Evolutionary conservation across 2,113 vertebrate genomes (phyloP).

Genomic region (Vidua chalybeata): DNA sequence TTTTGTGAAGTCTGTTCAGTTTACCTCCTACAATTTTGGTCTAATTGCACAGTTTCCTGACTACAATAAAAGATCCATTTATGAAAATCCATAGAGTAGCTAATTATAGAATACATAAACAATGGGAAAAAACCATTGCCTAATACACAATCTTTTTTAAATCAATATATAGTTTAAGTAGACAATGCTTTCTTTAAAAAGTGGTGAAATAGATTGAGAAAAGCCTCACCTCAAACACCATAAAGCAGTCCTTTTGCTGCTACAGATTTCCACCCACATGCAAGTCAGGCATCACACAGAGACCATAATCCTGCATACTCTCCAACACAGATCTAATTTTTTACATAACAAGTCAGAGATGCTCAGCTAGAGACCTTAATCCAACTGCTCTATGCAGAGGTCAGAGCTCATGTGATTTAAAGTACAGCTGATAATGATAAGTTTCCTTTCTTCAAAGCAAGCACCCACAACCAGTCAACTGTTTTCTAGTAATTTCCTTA

Average conservation of each 20-base stretch:
- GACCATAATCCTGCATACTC: background rate
- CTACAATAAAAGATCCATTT: background rate
- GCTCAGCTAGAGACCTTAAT: slow-evolving; percentile 35
- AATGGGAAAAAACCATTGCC: background rate
- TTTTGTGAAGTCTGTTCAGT: background rate
- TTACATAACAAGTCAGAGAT: background rate
- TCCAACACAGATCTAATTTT: background rate
- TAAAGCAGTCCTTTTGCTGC: background rate
- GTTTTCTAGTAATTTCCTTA: background rate
- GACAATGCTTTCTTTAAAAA: background rate
- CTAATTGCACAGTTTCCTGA: background rate
- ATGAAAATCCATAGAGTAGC: background rate
- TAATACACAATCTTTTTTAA: background rate
- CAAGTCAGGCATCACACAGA: background rate
- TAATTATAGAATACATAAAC: background rate
- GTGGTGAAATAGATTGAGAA: rapidly evolving
- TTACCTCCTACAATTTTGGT: background rate
- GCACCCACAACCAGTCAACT: background rate
- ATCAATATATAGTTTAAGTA: background rate
- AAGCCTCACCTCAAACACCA: background rate
- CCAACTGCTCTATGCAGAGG: background rate
- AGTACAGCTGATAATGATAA: background rate
- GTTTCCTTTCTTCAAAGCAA: background rate
- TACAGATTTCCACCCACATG: background rate
- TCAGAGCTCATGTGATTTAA: background rate